Evolutionary conservation across 1,140 invertebrate genomes (phyloP).

Genomic region (Drosophila sechellia): DNA sequence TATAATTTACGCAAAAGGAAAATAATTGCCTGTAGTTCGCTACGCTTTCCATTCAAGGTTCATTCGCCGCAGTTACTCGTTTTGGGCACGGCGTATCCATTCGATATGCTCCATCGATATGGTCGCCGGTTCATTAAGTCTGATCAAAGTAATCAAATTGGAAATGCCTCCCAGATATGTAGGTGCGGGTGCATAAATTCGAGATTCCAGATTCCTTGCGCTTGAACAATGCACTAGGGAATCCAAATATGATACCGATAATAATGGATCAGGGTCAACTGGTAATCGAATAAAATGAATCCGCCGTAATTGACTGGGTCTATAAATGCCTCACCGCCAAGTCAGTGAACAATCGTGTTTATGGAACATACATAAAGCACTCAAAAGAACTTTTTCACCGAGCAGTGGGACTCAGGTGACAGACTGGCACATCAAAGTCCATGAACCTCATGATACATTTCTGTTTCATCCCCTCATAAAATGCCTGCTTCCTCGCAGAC

Average conservation of each 20-base stretch:
- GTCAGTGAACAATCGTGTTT: conserved; percentile 6
- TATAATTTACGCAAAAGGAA: conserved; percentile 15
- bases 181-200: conserved; percentile 5
- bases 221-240: conserved; percentile 10
- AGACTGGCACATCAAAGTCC: conserved; percentile 44
- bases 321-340: conserved; percentile 1
- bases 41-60: conserved; percentile 23
- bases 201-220: conserved; percentile 1
- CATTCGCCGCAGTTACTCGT: conserved; percentile 51
- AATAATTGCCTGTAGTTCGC: conserved; percentile 6
- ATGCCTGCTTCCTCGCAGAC: neutral
- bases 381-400: conserved; percentile 12
- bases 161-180: conserved; percentile 37
- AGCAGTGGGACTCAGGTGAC: conserved; percentile 35
- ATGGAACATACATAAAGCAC: conserved; percentile 30
- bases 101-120: conserved; percentile 39
- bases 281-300: conserved; percentile 1
- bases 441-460: conserved; percentile 33
- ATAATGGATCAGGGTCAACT: conserved; percentile 10
- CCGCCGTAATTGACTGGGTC: neutral
- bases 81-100: conserved; percentile 30
- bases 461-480: conserved; percentile 25
- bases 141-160: conserved; percentile 58
- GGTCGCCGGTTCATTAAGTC: conserved; percentile 41
- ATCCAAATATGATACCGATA: conserved; percentile 31